phyloP scores from a whole-genome alignment of 2,888 invertebrate species.

The Slavum lentiscoides region DNA sequence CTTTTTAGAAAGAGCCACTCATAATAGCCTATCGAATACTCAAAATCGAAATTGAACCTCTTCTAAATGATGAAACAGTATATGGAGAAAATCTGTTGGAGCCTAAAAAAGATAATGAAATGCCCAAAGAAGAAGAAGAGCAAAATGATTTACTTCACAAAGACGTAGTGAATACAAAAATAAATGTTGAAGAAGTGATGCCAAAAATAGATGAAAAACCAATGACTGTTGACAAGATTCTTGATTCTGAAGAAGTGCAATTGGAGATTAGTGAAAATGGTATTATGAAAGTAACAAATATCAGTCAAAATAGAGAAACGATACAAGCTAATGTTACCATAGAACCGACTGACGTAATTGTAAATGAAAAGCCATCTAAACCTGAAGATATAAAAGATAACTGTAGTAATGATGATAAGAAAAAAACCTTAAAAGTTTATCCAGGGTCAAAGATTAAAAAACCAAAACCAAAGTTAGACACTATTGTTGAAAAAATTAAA shows the following conservation, averaged over 20 bases:
- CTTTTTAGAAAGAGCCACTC: constrained; percentile 43
- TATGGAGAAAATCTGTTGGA: not conserved
- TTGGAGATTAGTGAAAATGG: constrained; percentile 70
- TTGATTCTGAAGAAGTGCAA: constrained; percentile 69
- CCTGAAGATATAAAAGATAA: not conserved
- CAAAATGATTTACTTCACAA: not conserved
- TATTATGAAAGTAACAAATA: constrained; percentile 66
- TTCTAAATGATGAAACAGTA: not conserved
- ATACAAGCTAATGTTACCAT: constrained; percentile 49
- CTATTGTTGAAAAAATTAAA: constrained; percentile 48
- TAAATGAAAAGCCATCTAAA: constrained; percentile 22
- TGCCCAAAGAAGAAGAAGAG: constrained; percentile 10
- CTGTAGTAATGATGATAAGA: constrained; percentile 14
- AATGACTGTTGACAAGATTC: constrained; percentile 56
- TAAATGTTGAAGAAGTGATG: not conserved
- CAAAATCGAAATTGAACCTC: constrained; percentile 27
- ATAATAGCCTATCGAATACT: constrained; percentile 29
- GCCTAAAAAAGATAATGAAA: not conserved
- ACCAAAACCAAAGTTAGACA: constrained; percentile 38
- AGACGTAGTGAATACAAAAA: not conserved
- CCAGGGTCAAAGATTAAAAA: constrained; percentile 43
- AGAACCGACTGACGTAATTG: constrained; percentile 16
- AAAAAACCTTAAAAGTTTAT: constrained; percentile 32
- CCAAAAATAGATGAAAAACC: constrained; percentile 26
- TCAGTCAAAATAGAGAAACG: constrained; percentile 27